Conservation (phyloP, 2,797 vertebrate species). For the Balearica regulorum region DNA sequence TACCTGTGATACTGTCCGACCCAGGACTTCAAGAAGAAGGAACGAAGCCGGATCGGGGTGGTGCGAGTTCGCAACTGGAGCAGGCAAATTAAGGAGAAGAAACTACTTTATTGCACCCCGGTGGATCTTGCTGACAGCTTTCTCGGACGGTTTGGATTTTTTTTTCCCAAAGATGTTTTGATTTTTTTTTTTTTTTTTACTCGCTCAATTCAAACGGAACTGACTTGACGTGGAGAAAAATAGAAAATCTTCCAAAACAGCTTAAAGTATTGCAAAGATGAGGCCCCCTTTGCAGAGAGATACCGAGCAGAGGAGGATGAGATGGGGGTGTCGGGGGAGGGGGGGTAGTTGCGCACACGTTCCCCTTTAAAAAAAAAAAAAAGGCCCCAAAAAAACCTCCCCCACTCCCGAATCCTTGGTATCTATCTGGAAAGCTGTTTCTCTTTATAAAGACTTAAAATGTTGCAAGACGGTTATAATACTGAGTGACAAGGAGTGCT, state of each 20-base stretch:
- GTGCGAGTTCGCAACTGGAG: not conserved
- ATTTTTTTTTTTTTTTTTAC: not conserved
- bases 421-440: conserved; percentile 23
- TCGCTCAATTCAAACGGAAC: not conserved
- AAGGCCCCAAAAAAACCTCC: not conserved
- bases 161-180: not conserved
- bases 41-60: not conserved
- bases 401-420: not conserved
- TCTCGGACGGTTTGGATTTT: not conserved
- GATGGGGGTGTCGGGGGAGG: not conserved
- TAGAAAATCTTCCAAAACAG: not conserved
- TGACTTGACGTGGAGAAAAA: not conserved
- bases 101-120: conserved; percentile 13
- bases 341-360: fast-evolving
- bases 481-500: conserved; percentile 62
- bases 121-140: conserved; percentile 19
- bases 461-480: conserved; percentile 36
- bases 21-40: conserved; percentile 9
- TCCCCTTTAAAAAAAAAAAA: not conserved
- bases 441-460: conserved; percentile 63
- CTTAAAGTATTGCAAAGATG: not conserved
- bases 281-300: not conserved
- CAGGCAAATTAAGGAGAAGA: conserved; percentile 18
- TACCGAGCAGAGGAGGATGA: not conserved
- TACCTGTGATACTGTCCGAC: conserved; percentile 73